A percentile compares a stretch with the other conserved stretches of the same genome.
Conservation (phyloP, 1,140 invertebrate genomes). For the Bradynema listronoti region DNA sequence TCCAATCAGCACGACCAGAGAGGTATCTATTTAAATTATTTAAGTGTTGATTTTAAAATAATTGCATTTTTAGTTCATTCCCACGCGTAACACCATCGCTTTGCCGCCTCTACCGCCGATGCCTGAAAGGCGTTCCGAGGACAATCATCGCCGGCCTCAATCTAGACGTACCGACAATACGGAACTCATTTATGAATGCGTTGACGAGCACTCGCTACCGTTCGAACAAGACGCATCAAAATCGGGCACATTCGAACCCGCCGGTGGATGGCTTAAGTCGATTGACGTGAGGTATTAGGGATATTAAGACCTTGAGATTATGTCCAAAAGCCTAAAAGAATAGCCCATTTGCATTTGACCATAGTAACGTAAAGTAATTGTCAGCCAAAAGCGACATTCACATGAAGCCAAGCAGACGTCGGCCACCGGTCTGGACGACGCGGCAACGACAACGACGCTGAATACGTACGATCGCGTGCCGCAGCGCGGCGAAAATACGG, state of each 20-base stretch:
- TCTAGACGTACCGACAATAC: too few relatives aligned
- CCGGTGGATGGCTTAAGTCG: not conserved
- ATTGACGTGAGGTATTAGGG: not conserved
- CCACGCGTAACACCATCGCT: slow-evolving; percentile 12
- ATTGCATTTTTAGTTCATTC: slow-evolving; percentile 25
- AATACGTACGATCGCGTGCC: slow-evolving; percentile 18
- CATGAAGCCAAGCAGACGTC: not conserved
- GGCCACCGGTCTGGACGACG: not conserved
- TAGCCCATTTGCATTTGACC: too few relatives aligned
- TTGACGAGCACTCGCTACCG: slow-evolving; percentile 34
- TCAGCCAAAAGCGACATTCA: not conserved
- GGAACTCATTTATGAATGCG: slow-evolving; percentile 42
- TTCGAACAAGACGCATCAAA: slow-evolving; percentile 16
- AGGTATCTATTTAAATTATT: slow-evolving; percentile 7
- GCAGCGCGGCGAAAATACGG: slow-evolving; percentile 3
- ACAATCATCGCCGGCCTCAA: too few relatives aligned
- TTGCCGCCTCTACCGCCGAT: slow-evolving; percentile 10
- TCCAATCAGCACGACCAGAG: not conserved
- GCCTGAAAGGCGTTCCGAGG: slow-evolving; percentile 14
- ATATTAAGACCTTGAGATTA: not conserved
- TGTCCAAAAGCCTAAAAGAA: slow-evolving; percentile 9
- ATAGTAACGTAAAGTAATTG: not conserved
- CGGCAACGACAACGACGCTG: not conserved
- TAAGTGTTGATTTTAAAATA: not conserved
- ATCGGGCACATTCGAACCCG: slow-evolving; percentile 3